Conservation (phyloP, 92 coral and sea anemone genomes). For the Phenganax subtilis region DNA sequence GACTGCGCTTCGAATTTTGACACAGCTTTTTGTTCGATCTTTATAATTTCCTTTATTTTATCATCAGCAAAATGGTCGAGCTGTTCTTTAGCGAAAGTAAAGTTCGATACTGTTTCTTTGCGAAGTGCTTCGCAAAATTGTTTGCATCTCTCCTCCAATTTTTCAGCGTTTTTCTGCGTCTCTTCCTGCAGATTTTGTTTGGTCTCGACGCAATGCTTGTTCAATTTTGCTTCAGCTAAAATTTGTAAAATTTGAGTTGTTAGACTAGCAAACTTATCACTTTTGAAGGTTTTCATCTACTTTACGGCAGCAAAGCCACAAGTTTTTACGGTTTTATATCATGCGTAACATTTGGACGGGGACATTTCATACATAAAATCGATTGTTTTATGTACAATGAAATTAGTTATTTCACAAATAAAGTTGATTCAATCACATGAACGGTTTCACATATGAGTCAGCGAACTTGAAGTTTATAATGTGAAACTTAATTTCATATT, state of each 20-base stretch:
- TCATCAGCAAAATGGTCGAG: conserved; percentile 24
- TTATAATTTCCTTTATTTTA: conserved; percentile 20
- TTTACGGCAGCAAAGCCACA: too few relatives aligned
- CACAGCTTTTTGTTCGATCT: conserved; percentile 15
- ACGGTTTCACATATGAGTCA: too few relatives aligned
- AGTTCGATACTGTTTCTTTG: conserved; percentile 28
- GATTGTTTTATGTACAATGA: too few relatives aligned
- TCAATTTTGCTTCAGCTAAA: conserved; percentile 13
- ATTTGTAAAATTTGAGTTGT: background rate
- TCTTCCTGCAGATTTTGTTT: conserved; percentile 11
- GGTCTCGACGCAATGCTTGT: conserved; percentile 17
- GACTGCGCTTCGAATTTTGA: conserved; percentile 20
- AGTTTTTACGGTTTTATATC: too few relatives aligned
- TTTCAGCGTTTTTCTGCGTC: conserved; percentile 6
- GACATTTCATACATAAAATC: too few relatives aligned
- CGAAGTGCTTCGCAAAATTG: conserved; percentile 29
- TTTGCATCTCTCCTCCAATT: conserved; percentile 4
- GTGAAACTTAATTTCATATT: too few relatives aligned
- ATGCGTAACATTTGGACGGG: too few relatives aligned
- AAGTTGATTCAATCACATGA: too few relatives aligned
- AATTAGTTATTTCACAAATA: too few relatives aligned
- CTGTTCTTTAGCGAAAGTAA: conserved; percentile 31
- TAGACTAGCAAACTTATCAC: too few relatives aligned
- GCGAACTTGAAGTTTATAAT: too few relatives aligned
- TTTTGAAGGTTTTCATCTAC: too few relatives aligned